Conservation (phyloP, 2,888 invertebrate genomes). For the Neocrepidodera transversa region DNA sequence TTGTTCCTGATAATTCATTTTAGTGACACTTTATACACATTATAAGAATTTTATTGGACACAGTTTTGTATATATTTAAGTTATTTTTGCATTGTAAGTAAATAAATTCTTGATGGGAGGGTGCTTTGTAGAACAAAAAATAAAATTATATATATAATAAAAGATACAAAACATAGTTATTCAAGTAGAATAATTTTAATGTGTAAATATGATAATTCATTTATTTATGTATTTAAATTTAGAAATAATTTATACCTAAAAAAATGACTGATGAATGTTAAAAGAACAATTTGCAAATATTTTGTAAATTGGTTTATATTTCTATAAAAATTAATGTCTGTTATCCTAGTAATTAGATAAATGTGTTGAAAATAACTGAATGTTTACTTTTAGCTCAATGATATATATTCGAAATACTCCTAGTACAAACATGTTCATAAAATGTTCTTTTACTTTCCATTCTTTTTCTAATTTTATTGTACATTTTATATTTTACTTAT, state of each 20-base stretch:
- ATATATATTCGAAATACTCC: conserved; percentile 36
- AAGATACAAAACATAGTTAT: conserved; percentile 11
- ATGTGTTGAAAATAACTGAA: conserved; percentile 44
- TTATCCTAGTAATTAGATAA: conserved; percentile 47
- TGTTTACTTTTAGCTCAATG: conserved; percentile 46
- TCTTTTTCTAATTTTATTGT: conserved; percentile 4
- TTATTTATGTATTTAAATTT: conserved; percentile 35
- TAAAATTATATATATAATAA: conserved; percentile 9
- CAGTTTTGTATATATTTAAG: too few species aligned
- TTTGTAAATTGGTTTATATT: conserved; percentile 54
- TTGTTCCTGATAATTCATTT: too few species aligned
- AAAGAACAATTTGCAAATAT: conserved; percentile 51
- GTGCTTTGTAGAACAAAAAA: conserved; percentile 2
- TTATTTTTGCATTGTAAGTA: too few species aligned
- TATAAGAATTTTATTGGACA: too few species aligned
- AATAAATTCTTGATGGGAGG: not conserved
- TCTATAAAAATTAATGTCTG: conserved; percentile 45
- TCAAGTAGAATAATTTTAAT: conserved; percentile 20
- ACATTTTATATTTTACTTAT: conserved; percentile 21
- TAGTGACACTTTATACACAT: too few species aligned
- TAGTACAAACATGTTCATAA: conserved; percentile 20
- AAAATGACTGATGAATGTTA: conserved; percentile 53
- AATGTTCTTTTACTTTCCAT: not conserved
- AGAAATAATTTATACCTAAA: conserved; percentile 31
- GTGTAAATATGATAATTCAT: conserved; percentile 29